Evolutionary conservation across 2,797 vertebrate genomes (phyloP).

Genomic region (Chaenodraco wilsoni): DNA sequence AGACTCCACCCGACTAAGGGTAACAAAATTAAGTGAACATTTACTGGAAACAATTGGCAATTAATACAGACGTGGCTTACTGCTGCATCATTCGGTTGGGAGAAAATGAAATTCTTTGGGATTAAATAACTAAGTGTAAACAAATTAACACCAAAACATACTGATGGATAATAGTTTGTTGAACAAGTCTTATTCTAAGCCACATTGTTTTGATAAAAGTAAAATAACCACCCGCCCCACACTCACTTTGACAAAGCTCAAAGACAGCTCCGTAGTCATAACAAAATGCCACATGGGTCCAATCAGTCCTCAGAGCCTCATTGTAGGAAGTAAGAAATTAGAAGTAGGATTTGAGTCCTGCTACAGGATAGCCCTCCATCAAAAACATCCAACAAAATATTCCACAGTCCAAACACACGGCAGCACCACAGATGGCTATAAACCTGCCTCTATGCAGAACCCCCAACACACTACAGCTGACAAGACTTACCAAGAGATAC

Average conservation of each 20-base stretch:
- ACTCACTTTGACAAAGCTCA: constrained; percentile 24
- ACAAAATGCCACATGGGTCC: constrained; percentile 31
- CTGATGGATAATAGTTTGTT: background rate
- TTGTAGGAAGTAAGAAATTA: constrained; percentile 66
- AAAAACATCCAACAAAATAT: constrained; percentile 37
- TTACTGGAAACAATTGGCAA: background rate
- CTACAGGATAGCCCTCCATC: constrained; percentile 14
- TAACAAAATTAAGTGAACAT: background rate
- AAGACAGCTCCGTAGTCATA: constrained; percentile 32
- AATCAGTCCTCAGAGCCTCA: constrained; percentile 33
- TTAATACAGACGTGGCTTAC: background rate
- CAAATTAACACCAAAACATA: background rate
- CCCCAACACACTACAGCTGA: constrained; percentile 19
- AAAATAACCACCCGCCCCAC: background rate
- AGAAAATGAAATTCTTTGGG: background rate
- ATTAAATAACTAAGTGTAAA: background rate
- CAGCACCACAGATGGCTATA: constrained; percentile 18
- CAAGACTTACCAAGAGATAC: constrained; percentile 8
- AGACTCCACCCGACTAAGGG: background rate
- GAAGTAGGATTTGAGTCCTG: constrained; percentile 27
- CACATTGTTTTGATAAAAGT: background rate
- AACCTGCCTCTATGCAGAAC: constrained; percentile 7
- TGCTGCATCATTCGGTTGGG: background rate
- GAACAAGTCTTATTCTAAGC: background rate
- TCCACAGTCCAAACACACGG: constrained; percentile 19